Base-by-base conservation (phyloP, 37 sponge, comb jelly and placozoan species). In the Spongia lamella region DNA sequence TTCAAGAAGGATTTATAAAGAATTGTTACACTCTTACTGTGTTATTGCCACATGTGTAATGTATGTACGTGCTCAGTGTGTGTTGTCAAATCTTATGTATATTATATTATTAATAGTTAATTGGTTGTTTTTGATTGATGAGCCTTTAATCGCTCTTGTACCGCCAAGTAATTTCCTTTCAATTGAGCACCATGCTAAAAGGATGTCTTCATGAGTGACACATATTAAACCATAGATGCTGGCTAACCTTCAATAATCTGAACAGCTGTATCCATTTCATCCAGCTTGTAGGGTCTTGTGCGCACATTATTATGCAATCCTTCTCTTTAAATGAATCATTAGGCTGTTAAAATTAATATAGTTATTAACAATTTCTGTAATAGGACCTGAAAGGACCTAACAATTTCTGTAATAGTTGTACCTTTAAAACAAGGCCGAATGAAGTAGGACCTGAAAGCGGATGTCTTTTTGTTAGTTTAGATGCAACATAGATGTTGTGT, bases 301-400 rank as follows among this genome's bases (percentile, higher is more conserved):
- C 84, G 81, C 93, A 79, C 43, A 89, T 76, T 7, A 84, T 21
- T 32, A 69, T 83, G 40, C 75, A 22, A 53, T 92, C 93, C 17
- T 83, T 84, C 47, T 63, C 56, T 50, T 72, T 84, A 72, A 73
- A 84, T 4, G 93, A 88, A 56, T 49, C 38, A 13, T 43, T 53
- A 3, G 88, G 88, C 93, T 92, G 37, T 22, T 32, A 20, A 33
- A 32, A 11, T 37, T n/a, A 77, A 34, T 22, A 38, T 22, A n/a
- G 15, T 20, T n/a, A n/a, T n/a, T n/a, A n/a, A n/a, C n/a, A n/a
- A n/a, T n/a, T n/a, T n/a, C n/a, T n/a, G n/a, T n/a, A n/a, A n/a
- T n/a, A n/a, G n/a, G n/a, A n/a, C n/a, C n/a, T n/a, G n/a, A n/a
- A n/a, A n/a, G n/a, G n/a, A n/a, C n/a, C n/a, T n/a, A n/a, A n/a